Conservation (phyloP, 2,888 invertebrate genomes). For the Pseudeuparius sepicola region DNA sequence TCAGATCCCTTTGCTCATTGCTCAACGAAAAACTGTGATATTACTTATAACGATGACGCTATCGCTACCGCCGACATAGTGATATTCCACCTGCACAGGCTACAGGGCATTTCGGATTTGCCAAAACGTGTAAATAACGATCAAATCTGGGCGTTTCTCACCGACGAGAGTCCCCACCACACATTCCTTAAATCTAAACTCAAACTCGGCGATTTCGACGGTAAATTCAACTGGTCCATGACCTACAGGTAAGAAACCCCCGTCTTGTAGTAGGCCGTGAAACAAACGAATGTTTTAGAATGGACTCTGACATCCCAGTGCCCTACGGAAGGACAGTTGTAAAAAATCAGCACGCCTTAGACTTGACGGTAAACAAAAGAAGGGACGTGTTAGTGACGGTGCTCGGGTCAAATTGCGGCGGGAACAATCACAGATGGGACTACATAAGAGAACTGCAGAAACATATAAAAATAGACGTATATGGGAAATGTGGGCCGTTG, state of each 20-base stretch:
- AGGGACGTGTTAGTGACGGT: conserved; percentile 43
- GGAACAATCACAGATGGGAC: conserved; percentile 42
- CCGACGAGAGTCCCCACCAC: conserved; percentile 56
- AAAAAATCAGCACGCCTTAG: conserved; percentile 17
- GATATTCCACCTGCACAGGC: conserved; percentile 48
- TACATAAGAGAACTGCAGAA: conserved; percentile 47
- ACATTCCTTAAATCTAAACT: conserved; percentile 42
- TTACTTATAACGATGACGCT: conserved; percentile 45
- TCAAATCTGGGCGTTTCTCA: conserved; percentile 62
- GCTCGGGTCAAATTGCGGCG: conserved; percentile 50
- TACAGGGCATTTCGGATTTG: conserved; percentile 40
- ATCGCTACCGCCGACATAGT: conserved; percentile 53
- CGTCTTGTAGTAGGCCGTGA: conserved; percentile 9
- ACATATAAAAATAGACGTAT: conserved; percentile 48
- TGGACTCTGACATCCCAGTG: conserved; percentile 54
- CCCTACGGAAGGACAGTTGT: conserved; percentile 52
- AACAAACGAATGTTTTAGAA: conserved; percentile 39
- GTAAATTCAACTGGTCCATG: conserved; percentile 66
- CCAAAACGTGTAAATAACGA: conserved; percentile 40
- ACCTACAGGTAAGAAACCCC: conserved; percentile 45
- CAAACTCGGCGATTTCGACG: conserved; percentile 41
- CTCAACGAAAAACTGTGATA: conserved; percentile 50
- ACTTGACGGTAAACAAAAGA: conserved; percentile 35
- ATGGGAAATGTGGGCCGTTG: conserved; percentile 46
- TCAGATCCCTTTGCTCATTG: conserved; percentile 48